Percentiles rank a stretch among this genome's conserved stretches.
These are phyloP conservation scores for Drosophila ezoana DNA, from an alignment of 2,888 invertebrate genomes.

Conservation along the genomic window DNA sequence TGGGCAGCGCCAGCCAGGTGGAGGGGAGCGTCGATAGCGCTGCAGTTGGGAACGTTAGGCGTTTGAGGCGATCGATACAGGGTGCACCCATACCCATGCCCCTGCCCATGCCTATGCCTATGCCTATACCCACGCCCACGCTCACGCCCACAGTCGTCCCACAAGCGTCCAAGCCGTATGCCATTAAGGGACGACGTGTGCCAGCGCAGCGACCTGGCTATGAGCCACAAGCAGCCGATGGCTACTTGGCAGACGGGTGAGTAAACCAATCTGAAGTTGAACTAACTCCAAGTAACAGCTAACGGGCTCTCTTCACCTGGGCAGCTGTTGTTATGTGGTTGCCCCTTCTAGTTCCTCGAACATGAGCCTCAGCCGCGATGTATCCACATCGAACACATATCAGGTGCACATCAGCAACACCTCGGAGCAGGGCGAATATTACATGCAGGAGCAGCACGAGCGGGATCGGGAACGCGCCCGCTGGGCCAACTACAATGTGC, in stretches of 20 bases:
- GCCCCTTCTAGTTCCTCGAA: constrained; percentile 77
- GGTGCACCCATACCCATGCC: constrained; percentile 41
- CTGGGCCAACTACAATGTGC: constrained; percentile 88
- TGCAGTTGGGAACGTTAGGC: constrained; percentile 34
- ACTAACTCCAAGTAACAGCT: background rate
- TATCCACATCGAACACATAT: constrained; percentile 84
- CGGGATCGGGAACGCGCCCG: constrained; percentile 89
- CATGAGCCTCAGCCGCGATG: constrained; percentile 80
- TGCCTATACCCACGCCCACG: constrained; percentile 9
- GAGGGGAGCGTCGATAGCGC: constrained; percentile 45
- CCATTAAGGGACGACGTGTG: constrained; percentile 63
- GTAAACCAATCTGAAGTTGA: constrained; percentile 17
- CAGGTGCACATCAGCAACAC: constrained; percentile 79
- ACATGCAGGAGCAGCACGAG: constrained; percentile 85
- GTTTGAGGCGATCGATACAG: constrained; percentile 73
- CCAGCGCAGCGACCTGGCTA: constrained; percentile 56
- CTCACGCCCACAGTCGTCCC: constrained; percentile 18
- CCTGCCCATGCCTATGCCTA: constrained; percentile 7
- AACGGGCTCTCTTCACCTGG: background rate
- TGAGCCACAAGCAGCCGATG: constrained; percentile 68
- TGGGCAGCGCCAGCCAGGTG: constrained; percentile 61
- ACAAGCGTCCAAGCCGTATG: constrained; percentile 52
- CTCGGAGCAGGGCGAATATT: constrained; percentile 79
- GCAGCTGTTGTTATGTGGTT: constrained; percentile 71
- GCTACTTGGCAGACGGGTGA: constrained; percentile 70